Base-by-base conservation (phyloP, 1,140 invertebrate species). In the Rhagoletis pomonella region DNA sequence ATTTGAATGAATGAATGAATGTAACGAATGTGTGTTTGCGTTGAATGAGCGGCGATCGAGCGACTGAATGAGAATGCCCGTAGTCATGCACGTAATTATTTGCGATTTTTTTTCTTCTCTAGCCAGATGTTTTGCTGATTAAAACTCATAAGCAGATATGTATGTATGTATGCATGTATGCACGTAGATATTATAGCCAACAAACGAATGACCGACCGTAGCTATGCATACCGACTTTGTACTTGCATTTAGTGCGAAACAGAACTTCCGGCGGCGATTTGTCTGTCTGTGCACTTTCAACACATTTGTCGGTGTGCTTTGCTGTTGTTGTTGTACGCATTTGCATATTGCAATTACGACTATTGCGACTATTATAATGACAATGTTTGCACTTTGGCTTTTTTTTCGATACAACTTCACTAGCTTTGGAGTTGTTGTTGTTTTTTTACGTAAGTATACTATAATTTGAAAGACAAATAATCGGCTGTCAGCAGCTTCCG, bases 21-120 rank as follows among this genome's bases (percentile, higher is more conserved):
- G 47, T n/a, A n/a, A n/a, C n/a, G n/a, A 4, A 69, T 29, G 14
- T 19, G 73, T 50, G n/a, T n/a, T n/a, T n/a, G n/a, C n/a, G n/a
- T n/a, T n/a, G n/a, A n/a, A n/a, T n/a, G n/a, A n/a, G 19, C 42
- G 69, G 42, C 69, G 42, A 12, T 7, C 7, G 47, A 19, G 69
- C 73, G 73, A 81, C 0, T 55, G 73, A 81, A 81, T 81, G 73
- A 81, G 73, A 81, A 81, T 58, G 73, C 73, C 73, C 73, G 50
- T 81, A 81, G 73, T 81, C 73, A 81, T 81, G 50, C 73, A 55
- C 73, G 73, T 81, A 81, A 81, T 81, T 81, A 81, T 81, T 81
- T 81, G n/a, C n/a, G n/a, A n/a, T n/a, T n/a, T n/a, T n/a, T n/a
- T n/a, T n/a, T n/a, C n/a, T n/a, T n/a, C n/a, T n/a, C 55, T 81